phyloP scores from a whole-genome alignment of 2,888 invertebrate species.

The Allolobophora icterica region DNA sequence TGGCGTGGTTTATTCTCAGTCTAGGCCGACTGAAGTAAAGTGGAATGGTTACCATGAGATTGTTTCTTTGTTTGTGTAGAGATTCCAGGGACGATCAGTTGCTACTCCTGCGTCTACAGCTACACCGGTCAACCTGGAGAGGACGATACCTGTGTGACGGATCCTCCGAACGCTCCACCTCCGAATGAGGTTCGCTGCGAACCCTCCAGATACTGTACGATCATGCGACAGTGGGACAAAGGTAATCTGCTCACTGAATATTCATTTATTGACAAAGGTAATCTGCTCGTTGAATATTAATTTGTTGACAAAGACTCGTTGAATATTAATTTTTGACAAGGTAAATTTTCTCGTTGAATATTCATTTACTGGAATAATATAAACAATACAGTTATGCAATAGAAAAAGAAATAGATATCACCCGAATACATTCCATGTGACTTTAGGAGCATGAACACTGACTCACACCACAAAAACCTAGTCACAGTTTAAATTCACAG shows the following conservation, averaged over 20 bases:
- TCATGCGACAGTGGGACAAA: slow-evolving; percentile 34
- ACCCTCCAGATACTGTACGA: neutral
- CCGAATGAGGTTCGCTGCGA: slow-evolving; percentile 30
- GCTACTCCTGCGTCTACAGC: slow-evolving; percentile 36
- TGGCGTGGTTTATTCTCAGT: too few relatives aligned
- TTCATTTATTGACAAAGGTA: too few relatives aligned
- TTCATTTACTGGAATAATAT: too few relatives aligned
- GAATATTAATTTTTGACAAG: too few relatives aligned
- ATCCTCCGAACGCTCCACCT: neutral
- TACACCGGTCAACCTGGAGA: slow-evolving; percentile 28
- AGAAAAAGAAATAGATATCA: too few relatives aligned
- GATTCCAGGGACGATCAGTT: slow-evolving; percentile 30
- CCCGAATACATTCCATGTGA: too few relatives aligned
- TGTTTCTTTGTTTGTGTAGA: neutral
- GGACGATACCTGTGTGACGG: slow-evolving; percentile 18
- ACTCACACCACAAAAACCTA: too few relatives aligned
- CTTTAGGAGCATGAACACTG: too few relatives aligned
- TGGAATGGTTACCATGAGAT: too few relatives aligned
- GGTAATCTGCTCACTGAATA: slow-evolving; percentile 23
- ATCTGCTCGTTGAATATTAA: neutral
- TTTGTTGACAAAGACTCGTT: neutral
- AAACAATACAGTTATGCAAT: neutral
- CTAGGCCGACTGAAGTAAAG: too few relatives aligned
- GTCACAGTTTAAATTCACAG: too few relatives aligned
- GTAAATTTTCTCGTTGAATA: neutral